Conservation (phyloP, 2,888 invertebrate species). For the Uropetala carovei region DNA sequence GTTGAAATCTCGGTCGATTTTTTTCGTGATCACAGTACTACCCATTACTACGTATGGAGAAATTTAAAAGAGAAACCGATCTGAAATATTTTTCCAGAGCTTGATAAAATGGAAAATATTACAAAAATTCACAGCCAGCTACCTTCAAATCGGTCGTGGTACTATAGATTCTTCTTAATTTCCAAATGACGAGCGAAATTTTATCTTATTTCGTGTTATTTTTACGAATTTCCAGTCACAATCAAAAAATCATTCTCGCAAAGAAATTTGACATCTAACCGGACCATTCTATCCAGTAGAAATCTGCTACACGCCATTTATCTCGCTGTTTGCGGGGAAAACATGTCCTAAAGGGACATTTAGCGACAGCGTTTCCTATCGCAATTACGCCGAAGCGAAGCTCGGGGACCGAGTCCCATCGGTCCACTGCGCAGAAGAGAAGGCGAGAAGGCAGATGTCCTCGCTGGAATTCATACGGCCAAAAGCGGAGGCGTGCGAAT, state of each 20-base stretch:
- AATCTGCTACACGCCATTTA: background rate
- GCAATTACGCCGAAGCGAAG: background rate
- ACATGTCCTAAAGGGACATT: constrained; percentile 46
- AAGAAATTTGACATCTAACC: background rate
- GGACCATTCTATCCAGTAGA: background rate
- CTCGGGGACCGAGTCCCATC: background rate
- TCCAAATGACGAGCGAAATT: background rate
- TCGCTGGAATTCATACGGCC: background rate
- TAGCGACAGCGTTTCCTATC: constrained; percentile 48
- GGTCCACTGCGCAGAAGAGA: background rate
- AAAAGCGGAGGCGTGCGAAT: background rate
- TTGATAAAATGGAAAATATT: too few relatives aligned
- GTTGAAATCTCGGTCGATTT: too few relatives aligned
- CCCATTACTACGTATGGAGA: too few relatives aligned
- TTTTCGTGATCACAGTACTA: too few relatives aligned
- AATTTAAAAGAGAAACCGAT: too few relatives aligned
- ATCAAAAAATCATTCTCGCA: background rate
- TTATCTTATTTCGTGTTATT: background rate
- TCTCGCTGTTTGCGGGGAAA: background rate
- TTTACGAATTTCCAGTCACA: background rate
- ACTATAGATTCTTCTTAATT: too few relatives aligned
- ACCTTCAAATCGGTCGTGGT: too few relatives aligned
- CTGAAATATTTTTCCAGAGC: too few relatives aligned
- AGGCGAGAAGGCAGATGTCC: constrained; percentile 3
- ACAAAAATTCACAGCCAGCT: too few relatives aligned